Conservation (phyloP, 2,797 vertebrate species). For the Crenichthys baileyi region DNA sequence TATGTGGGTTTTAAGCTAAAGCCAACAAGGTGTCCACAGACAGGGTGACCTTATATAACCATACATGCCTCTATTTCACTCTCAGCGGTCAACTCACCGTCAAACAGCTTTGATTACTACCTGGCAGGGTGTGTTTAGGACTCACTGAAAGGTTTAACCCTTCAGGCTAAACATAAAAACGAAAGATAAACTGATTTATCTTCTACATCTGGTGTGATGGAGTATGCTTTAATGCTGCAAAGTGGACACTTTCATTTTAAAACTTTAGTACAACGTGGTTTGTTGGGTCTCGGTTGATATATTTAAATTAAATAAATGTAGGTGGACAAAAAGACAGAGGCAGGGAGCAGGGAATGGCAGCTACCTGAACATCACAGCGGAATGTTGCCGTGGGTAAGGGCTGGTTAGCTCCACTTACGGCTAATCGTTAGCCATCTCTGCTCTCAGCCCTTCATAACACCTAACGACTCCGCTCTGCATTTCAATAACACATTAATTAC, state of each 20-base stretch:
- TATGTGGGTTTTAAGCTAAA: neutral
- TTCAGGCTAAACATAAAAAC: neutral
- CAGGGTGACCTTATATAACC: slow-evolving; percentile 11
- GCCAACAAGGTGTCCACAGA: neutral
- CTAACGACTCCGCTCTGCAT: neutral
- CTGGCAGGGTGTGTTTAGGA: slow-evolving; percentile 2
- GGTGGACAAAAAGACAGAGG: neutral
- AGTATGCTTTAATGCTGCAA: neutral
- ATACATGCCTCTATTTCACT: neutral
- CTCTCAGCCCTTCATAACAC: slow-evolving; percentile 1
- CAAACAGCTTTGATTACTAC: slow-evolving; percentile 7
- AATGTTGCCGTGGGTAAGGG: slow-evolving; percentile 49
- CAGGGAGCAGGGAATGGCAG: slow-evolving; percentile 43
- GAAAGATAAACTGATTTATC: neutral
- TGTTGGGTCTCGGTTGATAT: neutral
- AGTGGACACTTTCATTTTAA: neutral
- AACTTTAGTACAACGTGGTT: neutral
- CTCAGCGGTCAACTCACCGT: slow-evolving; percentile 9
- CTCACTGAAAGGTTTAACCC: neutral
- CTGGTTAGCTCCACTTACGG: slow-evolving; percentile 58
- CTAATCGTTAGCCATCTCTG: slow-evolving; percentile 48
- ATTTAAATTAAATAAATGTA: neutral
- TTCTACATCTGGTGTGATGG: slow-evolving; percentile 8
- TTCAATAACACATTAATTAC: neutral
- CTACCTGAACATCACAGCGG: slow-evolving; percentile 52